Conservation (phyloP, 2,113 vertebrate genomes). For the Elaphurus davidianus region DNA sequence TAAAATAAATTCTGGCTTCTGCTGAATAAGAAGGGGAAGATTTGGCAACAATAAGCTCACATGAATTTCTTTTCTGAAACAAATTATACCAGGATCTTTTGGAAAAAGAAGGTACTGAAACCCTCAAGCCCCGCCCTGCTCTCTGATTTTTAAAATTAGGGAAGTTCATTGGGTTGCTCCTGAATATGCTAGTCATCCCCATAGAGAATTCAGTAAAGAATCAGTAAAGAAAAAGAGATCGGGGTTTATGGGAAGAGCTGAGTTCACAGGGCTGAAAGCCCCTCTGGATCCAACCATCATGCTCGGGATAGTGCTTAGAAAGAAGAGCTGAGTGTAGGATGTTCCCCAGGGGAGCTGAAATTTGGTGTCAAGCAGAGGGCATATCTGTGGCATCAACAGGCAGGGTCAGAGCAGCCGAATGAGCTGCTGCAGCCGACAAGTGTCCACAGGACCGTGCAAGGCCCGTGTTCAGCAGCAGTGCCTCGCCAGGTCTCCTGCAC, state of each 20-base stretch:
- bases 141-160: not conserved
- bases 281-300: not conserved
- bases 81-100: not conserved
- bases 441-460: not conserved
- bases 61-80: not conserved
- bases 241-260: not conserved
- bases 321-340: not conserved
- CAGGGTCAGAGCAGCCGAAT: not conserved
- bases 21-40: not conserved
- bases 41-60: not conserved
- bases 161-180: not conserved
- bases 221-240: not conserved
- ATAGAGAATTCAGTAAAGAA: not conserved
- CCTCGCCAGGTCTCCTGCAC: not conserved
- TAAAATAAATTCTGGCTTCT: not conserved
- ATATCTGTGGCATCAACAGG: not conserved
- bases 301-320: not conserved
- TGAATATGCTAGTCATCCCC: not conserved
- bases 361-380: not conserved
- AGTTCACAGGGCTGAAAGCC: not conserved
- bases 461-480: not conserved
- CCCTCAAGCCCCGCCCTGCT: not conserved
- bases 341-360: not conserved
- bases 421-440: accelerated
- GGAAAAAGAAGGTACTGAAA: not conserved